Base-by-base conservation (phyloP, 2,797 vertebrate species). In the Epinephelus awoara region DNA sequence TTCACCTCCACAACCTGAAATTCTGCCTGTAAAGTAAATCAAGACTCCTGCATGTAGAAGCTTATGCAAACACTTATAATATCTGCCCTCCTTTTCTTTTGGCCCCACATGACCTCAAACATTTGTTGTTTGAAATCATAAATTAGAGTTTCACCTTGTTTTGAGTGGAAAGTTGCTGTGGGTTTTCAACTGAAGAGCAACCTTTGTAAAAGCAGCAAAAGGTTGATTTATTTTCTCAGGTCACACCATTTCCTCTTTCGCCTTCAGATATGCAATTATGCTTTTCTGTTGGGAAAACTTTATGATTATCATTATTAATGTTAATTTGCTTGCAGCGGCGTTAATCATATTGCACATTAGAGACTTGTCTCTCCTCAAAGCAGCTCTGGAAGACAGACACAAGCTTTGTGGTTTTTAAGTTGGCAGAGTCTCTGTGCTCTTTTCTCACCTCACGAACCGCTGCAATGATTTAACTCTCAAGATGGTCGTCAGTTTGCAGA, bases 371-470 rank as follows among this genome's bases (percentile, higher is more conserved):
- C 42, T 79, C 34, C 57, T 71, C 14, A 47, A 34, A 70, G 67
- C 58, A 54, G 44, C 46, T 38, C 38, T 75, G 42, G 44, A 70
- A 63, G 70, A 85, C 62, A 62, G 67, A 78, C 14, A n/a, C 11
- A 29, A 68, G 51, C 64, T 47, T 67, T 87, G 82, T 71, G 84
- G 86, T 78, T 85, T 79, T 51, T 12, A 21, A 75, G 11, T 70
- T 90, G 83, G 72, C 80, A 83, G 67, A 8, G 66, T 78, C 62
- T 71, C 65, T 61, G 50, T 3, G n/a, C 70, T 78, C 51, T 75
- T 67, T 79, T 52, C 38, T 90, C 79, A 88, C 83, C 80, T 89
- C 80, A 82, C 13, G 44, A 79, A 88, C 82, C 58, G 2, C 82
- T 54, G 71, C 40, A 69, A 81, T 77, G 63, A 88, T 57, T 72